These are phyloP conservation scores for Hypanus sabinus DNA, from an alignment of 2,113 vertebrate species.

Conservation along the genomic window DNA sequence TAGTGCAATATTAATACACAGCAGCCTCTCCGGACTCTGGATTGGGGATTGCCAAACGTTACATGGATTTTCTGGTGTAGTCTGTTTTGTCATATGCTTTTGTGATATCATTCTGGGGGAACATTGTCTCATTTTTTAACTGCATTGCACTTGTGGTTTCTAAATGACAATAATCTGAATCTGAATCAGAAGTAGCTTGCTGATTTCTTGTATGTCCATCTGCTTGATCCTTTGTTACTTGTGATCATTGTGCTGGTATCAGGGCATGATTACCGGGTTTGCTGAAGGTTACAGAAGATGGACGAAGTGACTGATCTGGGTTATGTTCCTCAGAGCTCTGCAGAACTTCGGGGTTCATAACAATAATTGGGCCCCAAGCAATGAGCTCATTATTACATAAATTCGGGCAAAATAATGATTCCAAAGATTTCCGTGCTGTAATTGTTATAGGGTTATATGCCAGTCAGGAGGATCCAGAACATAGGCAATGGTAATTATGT, in stretches of 20 bases:
- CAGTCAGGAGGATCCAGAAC: not conserved
- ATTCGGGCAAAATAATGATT: not conserved
- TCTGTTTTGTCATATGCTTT: no score
- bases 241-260: not conserved
- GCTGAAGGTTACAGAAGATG: not conserved
- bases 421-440: no score
- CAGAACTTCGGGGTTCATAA: not conserved
- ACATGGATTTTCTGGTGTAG: no score
- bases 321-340: not conserved
- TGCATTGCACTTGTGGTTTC: no score
- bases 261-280: not conserved
- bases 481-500: not conserved
- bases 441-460: no score
- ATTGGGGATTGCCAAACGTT: no score
- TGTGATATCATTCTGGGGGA: no score
- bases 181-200: no score
- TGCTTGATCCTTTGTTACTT: not conserved
- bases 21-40: no score
- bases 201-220: not conserved
- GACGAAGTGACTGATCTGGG: not conserved
- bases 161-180: no score
- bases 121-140: no score
- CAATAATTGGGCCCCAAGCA: not conserved
- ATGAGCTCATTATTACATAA: not conserved
- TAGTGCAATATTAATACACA: no score